Conservation (phyloP, 2,113 vertebrate genomes). For the Synodontis membranacea region DNA sequence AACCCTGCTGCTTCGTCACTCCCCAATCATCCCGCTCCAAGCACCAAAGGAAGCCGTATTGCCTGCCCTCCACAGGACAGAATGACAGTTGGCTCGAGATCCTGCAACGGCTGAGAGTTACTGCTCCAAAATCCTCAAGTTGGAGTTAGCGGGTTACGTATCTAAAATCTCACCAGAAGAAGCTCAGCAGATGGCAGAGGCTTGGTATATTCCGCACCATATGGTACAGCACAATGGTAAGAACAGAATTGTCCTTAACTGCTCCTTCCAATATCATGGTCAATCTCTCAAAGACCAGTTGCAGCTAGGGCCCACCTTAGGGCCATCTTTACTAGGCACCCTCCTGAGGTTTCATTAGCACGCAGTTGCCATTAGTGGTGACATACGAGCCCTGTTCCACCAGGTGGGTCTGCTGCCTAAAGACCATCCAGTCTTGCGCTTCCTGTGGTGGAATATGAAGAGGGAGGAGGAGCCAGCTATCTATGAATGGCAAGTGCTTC, state of each 20-base stretch:
- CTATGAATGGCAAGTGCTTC: neutral
- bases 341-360: neutral
- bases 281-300: neutral
- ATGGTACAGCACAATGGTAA: no score
- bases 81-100: no score
- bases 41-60: no score
- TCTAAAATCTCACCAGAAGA: no score
- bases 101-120: no score
- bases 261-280: neutral
- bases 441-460: neutral
- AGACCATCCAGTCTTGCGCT: neutral
- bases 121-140: no score
- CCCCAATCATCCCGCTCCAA: no score
- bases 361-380: neutral
- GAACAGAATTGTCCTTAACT: neutral
- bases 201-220: no score
- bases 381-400: neutral
- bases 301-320: neutral
- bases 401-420: neutral
- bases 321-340: neutral
- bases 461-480: neutral
- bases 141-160: no score
- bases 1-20: no score
- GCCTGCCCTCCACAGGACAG: no score
- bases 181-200: no score